Conservation (phyloP, 2,113 vertebrate genomes). For the Fulica atra region DNA sequence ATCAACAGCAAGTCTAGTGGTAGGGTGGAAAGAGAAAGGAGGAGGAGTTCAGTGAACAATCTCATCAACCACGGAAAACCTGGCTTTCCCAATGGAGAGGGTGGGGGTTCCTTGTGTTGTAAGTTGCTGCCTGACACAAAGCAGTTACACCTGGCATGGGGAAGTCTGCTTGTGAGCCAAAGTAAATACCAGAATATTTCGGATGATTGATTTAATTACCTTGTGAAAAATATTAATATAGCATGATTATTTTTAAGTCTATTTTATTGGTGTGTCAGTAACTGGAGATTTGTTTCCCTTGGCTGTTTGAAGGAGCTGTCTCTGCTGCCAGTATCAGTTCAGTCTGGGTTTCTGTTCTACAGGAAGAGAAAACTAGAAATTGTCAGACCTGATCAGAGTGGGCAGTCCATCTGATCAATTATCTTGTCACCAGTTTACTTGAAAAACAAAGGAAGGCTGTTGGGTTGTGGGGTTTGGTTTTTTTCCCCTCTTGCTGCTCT, state of each 20-base stretch:
- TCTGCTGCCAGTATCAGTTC: not conserved
- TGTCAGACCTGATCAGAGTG: not conserved
- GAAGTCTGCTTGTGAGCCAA: not conserved
- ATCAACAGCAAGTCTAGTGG: not conserved
- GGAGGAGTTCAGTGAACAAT: not conserved
- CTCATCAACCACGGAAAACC: not conserved
- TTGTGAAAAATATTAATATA: not conserved
- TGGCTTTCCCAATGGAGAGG: not conserved
- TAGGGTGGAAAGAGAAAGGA: not conserved
- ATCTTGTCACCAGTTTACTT: not conserved
- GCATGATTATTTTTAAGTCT: not conserved
- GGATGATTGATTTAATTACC: not conserved
- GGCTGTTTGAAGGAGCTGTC: not conserved
- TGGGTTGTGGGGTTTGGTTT: not conserved
- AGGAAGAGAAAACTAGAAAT: slow-evolving; percentile 4
- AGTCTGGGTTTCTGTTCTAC: not conserved
- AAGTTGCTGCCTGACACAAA: not conserved
- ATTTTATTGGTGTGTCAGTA: not conserved
- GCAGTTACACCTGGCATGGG: not conserved
- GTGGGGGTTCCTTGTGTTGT: not conserved
- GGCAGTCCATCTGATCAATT: not conserved
- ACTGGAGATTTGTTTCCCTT: not conserved
- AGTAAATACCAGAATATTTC: not conserved
- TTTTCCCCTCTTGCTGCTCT: not conserved
- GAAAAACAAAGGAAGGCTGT: not conserved